These are phyloP conservation scores for Lycocerus yunnanus DNA, from an alignment of 2,888 invertebrate genomes.

Conservation along the genomic window DNA sequence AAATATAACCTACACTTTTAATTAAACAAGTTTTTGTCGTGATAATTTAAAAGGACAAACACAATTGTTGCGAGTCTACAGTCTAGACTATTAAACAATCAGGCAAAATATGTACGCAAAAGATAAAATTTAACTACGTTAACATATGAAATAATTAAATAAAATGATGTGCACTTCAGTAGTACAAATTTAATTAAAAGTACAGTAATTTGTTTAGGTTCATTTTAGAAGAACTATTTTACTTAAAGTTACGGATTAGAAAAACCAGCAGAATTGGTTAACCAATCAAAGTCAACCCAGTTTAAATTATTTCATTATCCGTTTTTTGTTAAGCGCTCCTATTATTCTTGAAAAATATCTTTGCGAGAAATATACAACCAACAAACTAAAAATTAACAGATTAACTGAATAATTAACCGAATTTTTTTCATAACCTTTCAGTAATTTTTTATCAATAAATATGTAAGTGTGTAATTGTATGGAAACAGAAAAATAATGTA, in stretches of 20 bases:
- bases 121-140: background rate
- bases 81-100: slow-evolving; percentile 9
- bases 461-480: too few species aligned
- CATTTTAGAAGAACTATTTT: background rate
- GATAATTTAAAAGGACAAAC: slow-evolving; percentile 34
- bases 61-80: slow-evolving; percentile 34
- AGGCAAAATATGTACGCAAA: background rate
- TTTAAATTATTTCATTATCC: background rate
- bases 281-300: background rate
- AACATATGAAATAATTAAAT: background rate
- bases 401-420: too few species aligned
- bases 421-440: too few species aligned
- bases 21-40: slow-evolving; percentile 42
- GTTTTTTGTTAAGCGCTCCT: background rate
- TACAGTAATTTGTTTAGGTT: background rate
- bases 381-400: too few species aligned
- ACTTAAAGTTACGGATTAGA: background rate
- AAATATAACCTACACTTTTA: slow-evolving; percentile 39
- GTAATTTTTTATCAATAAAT: too few species aligned
- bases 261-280: background rate
- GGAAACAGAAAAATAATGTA: too few species aligned
- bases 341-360: background rate
- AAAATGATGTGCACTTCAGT: background rate
- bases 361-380: too few species aligned
- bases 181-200: background rate